Base-by-base conservation (phyloP, 2,888 invertebrate species). In the Notodonta dromedarius region DNA sequence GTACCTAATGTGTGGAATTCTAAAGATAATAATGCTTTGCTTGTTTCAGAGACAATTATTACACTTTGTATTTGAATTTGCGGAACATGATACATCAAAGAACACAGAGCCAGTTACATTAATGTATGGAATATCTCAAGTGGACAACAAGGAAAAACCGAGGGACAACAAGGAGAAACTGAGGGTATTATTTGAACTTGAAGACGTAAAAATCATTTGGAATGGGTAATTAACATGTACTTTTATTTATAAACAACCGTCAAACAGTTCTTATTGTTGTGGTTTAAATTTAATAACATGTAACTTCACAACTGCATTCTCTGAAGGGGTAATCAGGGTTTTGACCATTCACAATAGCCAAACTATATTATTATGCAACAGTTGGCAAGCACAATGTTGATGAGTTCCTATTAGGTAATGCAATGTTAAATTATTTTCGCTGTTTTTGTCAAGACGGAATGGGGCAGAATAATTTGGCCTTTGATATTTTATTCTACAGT, bases 151-250 rank as follows among this genome's bases (percentile, higher is more conserved):
- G 64, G 84, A 90, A 51, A 89, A 89, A 71, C 39, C 91, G 1
- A 84, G 73, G 9, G 57, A 88, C 44, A 73, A 79, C 52, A 91
- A 87, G 64, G 84, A 90, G 52, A 89, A 89, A 71, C 39, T 91
- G 1, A 84, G 73, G 9, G 57, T 92, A 35, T 76, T 83, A 11
- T 89, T 92, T 78, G 86, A 91, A 65, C 75, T 90, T 70, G 90
- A 87, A 14, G 90, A 91, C 69, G 75, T 93, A 2, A 80, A 82
- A 42, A 79, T 83, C 35, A 88, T 92, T 63, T 93, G 89, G 89
- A 87, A 90, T 81, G 80, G 86, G 93, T 93, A 75, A 73, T 76
- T 57, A 14, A 11, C 14, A 32, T 11, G 14, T 50, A 2, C 48
- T 39, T 9, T 14, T 50, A 24, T 32, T 9, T 54, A 9, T 40